phyloP scores from a whole-genome alignment of 1,140 invertebrate genomes.

The Capitella teleta region DNA sequence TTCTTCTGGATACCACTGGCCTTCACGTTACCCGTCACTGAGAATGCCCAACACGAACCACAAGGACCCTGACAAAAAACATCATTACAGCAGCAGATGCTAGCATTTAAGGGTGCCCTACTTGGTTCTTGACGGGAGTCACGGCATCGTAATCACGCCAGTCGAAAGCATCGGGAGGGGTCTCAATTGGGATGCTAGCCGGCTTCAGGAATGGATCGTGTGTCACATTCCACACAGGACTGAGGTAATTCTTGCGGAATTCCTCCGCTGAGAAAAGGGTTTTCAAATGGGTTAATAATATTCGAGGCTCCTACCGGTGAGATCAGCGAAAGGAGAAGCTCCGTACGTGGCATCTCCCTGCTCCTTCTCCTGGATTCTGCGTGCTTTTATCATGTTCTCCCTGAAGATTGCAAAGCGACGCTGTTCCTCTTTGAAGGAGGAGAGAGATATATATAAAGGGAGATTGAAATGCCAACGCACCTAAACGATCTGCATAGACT shows the following conservation, averaged over 20 bases:
- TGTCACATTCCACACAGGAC: constrained; percentile 45
- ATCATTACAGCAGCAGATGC: constrained; percentile 6
- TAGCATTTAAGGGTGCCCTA: constrained; percentile 9
- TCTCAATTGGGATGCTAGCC: constrained; percentile 51
- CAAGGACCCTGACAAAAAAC: constrained; percentile 47
- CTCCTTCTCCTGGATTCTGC: constrained; percentile 66
- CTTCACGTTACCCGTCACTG: constrained; percentile 92
- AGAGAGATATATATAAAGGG: no score
- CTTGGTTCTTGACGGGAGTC: constrained; percentile 66
- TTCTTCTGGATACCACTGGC: no score
- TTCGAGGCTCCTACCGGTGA: constrained; percentile 51
- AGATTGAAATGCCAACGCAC: no score
- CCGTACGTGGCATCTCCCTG: constrained; percentile 72
- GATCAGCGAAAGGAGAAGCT: constrained; percentile 75
- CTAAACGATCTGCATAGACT: no score
- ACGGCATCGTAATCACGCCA: constrained; percentile 63
- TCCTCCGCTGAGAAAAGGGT: constrained; percentile 51
- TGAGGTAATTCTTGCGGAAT: constrained; percentile 55
- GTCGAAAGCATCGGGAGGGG: constrained; percentile 56
- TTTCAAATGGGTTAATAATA: no score
- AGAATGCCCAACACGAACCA: constrained; percentile 98
- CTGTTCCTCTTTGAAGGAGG: constrained; percentile 46
- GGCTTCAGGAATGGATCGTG: constrained; percentile 28
- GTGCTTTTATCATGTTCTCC: constrained; percentile 67
- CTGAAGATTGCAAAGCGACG: constrained; percentile 66